Conservation (phyloP, 2,888 invertebrate genomes). For the Drosophila borealis region DNA sequence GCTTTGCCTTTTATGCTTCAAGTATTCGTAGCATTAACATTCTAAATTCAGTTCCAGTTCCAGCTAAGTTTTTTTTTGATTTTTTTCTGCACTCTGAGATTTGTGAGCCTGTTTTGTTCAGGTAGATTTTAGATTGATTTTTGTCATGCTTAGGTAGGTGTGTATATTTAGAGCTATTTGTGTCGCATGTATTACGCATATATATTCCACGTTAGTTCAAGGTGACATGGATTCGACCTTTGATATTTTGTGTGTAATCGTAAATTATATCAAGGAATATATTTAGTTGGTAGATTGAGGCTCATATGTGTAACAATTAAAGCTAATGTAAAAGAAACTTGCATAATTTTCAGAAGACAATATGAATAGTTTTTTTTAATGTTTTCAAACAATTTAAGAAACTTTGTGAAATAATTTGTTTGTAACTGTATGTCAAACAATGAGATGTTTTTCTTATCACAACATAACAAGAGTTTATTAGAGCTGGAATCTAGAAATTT, state of each 20-base stretch:
- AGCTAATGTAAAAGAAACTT: too few relatives aligned
- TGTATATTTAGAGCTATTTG: conserved; percentile 15
- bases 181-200: conserved; percentile 3
- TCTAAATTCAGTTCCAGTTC: conserved; percentile 42
- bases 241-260: neutral
- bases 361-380: too few relatives aligned
- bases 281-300: too few relatives aligned
- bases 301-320: too few relatives aligned
- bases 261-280: neutral
- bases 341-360: too few relatives aligned
- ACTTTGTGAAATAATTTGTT: too few relatives aligned
- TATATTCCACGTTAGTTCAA: conserved; percentile 47
- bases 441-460: too few relatives aligned
- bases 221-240: conserved; percentile 42
- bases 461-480: neutral
- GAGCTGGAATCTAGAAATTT: neutral
- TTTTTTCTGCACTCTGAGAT: conserved; percentile 23
- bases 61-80: neutral
- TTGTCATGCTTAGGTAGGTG: conserved; percentile 54
- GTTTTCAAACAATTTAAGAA: too few relatives aligned
- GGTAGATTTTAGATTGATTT: conserved; percentile 67
- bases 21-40: conserved; percentile 42
- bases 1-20: conserved; percentile 14
- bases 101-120: conserved; percentile 41
- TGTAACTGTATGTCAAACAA: too few relatives aligned